These are phyloP conservation scores for Lacanobia wlatinum DNA, from an alignment of 2,888 invertebrate genomes.

Conservation along the genomic window DNA sequence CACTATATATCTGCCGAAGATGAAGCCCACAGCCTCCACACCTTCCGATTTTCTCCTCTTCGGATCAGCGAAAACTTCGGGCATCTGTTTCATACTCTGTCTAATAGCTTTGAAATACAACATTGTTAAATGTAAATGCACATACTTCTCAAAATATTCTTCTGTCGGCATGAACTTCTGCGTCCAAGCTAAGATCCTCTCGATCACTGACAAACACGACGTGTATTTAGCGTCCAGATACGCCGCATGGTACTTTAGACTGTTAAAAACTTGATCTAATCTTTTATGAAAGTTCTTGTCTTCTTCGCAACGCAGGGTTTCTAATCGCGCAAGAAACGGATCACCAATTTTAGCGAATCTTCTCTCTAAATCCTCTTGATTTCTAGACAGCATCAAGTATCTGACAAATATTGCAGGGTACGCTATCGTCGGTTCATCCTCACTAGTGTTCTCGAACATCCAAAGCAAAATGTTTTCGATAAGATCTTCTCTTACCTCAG, in stretches of 20 bases:
- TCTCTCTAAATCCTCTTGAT: conserved; percentile 64
- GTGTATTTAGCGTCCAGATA: conserved; percentile 72
- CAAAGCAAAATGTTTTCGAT: conserved; percentile 61
- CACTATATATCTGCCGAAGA: conserved; percentile 75
- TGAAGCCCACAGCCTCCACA: conserved; percentile 71
- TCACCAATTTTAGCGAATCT: conserved; percentile 69
- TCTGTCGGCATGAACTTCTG: conserved; percentile 72
- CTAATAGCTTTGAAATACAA: conserved; percentile 76
- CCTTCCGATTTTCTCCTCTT: conserved; percentile 66
- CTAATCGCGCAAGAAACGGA: conserved; percentile 69
- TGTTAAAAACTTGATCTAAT: conserved; percentile 55
- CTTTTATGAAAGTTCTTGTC: neutral
- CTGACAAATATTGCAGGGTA: conserved; percentile 73
- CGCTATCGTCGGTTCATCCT: conserved; percentile 48
- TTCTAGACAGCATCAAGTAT: conserved; percentile 73
- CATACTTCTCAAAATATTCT: conserved; percentile 70
- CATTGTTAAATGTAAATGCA: conserved; percentile 75
- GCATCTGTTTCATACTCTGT: conserved; percentile 67
- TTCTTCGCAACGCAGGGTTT: conserved; percentile 32
- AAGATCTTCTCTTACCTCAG: conserved; percentile 59
- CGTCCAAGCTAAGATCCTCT: conserved; percentile 70
- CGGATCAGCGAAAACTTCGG: conserved; percentile 69
- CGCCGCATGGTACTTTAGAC: conserved; percentile 72
- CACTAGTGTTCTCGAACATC: conserved; percentile 45
- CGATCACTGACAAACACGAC: conserved; percentile 72